Base-by-base conservation (phyloP, 2,797 vertebrate genomes). In the Rhadinocentrus ornatus region DNA sequence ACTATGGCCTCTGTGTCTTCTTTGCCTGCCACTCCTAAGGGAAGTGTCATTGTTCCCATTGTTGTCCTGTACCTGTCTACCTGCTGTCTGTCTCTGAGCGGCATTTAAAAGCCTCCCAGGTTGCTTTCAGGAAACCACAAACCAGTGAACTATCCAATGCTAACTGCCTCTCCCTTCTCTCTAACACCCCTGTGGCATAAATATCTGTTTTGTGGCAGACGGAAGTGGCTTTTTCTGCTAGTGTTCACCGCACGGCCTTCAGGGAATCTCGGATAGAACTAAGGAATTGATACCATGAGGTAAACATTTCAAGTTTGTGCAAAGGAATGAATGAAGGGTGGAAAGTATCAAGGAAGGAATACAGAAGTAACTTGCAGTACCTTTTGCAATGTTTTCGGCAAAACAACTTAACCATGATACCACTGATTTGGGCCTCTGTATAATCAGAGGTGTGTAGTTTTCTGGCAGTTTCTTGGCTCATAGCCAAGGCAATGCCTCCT, bases 31-130 rank as follows among this genome's bases (percentile, higher is more conserved):
- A 20, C 66, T 87, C 88, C 88, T 37, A 18, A 63, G 84, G 78
- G 90, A 91, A 83, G 58, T 54, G 67, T 70, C 85, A 90, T 91
- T 91, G 92, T 91, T 84, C 78, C 82, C 73, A 87, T 92, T 93
- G 88, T 91, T 75, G 75, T 83, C 44, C 62, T 66, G 66, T 91
- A 83, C 86, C 85, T 85, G 80, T 83, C 86, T 92, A 88, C 89
- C 91, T 90, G 87, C 88, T 71, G 89, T 91, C 89, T 89, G 87
- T 89, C 90, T 88, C 86, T 53, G 70, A 81, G 80, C 82, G 57
- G 82, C 75, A 77, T 89, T 93, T 91, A 86, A 91, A 90, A 88
- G 91, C 85, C 86, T 92, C 86, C 85, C 85, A 87, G 86, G 77
- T 86, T 62, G 80, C 77, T 88, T 71, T 83, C 84, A 73, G 88